Conservation (phyloP, 2,113 vertebrate species). For the Mustelus asterias region DNA sequence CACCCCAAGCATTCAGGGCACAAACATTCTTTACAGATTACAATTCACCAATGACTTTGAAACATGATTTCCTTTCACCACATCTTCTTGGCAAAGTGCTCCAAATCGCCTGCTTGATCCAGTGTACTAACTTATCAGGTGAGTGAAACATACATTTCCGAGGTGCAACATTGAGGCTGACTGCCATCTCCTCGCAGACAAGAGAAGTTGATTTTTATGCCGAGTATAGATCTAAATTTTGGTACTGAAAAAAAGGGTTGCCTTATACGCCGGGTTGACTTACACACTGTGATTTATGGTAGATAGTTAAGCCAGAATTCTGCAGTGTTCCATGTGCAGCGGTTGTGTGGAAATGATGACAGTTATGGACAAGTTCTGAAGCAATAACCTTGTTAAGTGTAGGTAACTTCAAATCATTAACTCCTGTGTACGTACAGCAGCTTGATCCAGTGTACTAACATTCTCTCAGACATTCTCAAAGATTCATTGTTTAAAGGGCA, state of each 20-base stretch:
- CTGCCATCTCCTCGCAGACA: not conserved
- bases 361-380: not conserved
- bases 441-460: too few species aligned
- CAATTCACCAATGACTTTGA: not conserved
- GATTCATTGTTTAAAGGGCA: not conserved
- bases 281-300: not conserved
- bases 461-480: not conserved
- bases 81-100: too few species aligned
- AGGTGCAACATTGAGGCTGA: not conserved
- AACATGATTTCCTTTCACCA: not conserved
- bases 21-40: not conserved
- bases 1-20: not conserved
- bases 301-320: not conserved
- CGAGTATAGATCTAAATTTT: not conserved
- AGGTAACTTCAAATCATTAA: not conserved
- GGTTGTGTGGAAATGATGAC: not conserved
- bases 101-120: not conserved
- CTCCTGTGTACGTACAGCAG: not conserved
- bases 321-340: not conserved
- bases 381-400: not conserved
- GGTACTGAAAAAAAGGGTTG: not conserved
- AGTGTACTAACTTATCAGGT: not conserved
- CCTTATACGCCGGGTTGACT: not conserved
- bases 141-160: not conserved
- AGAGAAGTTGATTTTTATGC: not conserved